Base-by-base conservation (phyloP, 2,113 vertebrate genomes). In the Pheucticus melanocephalus region DNA sequence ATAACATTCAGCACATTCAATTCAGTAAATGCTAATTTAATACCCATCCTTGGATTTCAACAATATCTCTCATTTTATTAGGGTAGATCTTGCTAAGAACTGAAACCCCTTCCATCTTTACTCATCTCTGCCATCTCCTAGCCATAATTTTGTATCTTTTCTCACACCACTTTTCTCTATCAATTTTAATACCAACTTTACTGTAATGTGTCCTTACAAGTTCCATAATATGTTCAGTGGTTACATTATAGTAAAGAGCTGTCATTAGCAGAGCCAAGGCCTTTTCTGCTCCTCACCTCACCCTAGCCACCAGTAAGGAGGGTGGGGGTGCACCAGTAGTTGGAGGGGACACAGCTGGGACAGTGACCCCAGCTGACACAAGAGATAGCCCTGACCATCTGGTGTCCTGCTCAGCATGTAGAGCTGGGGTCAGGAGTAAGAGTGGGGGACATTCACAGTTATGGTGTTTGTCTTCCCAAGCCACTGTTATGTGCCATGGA, bases 261-360 rank as follows among this genome's bases (percentile, higher is more conserved):
- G 25, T 14, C 1, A 0, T 31, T 19, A 15, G 61, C n/a, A 23
- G 30, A 72, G n/a, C 14, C 44, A 65, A 51, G 30, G n/a, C 18
- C 15, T 25, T 40, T 47, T 10, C 68, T 47, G n/a, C 25, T 42
- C 25, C 53, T 42, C 53, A 24, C 42, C 35, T 24, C 27, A 23
- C 15, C 31, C 21, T 11, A 3, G 4, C 24, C 31, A 17, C 5
- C 60, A 10, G 21, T 5, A 1, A 37, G 45, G 18, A 17, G 15
- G 2, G 2, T 25, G 45, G 14, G 42, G 18, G 1, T 42, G 25
- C n/a, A 20, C 39, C 19, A 27, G 30, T 25, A 19, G 2, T 1
- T 53, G 51, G 18, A 35, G n/a, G 21, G 3, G 31, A 20, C 59
- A 35, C 25, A 47, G 25, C 12, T 19, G 45, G 30, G 30, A 39